These are phyloP conservation scores for Coregonus clupeaformis DNA, from an alignment of 2,113 vertebrate species.

Conservation along the genomic window DNA sequence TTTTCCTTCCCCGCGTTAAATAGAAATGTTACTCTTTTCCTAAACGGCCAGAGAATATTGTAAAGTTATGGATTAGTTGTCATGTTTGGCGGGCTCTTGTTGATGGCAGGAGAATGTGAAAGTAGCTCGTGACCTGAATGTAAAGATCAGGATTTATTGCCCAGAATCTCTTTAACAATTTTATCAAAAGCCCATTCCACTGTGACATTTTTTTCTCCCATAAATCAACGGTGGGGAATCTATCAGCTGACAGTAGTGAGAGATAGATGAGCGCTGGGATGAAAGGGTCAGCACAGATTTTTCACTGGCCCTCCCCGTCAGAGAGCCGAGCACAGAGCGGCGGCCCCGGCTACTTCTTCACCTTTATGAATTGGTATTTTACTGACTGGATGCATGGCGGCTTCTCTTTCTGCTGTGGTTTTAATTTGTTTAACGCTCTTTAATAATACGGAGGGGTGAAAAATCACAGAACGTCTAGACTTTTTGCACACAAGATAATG, in stretches of 20 bases:
- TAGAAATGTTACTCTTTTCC: constrained; percentile 80
- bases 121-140: constrained; percentile 91
- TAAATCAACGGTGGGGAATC: constrained; percentile 96
- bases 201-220: constrained; percentile 95
- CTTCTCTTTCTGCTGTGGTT: constrained; percentile 61
- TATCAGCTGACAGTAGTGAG: constrained; percentile 95
- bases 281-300: constrained; percentile 96
- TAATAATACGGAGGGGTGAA: constrained; percentile 12
- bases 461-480: constrained; percentile 62
- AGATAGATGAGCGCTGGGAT: constrained; percentile 96
- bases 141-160: constrained; percentile 99
- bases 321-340: constrained; percentile 43
- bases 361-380: constrained; percentile 87
- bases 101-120: constrained; percentile 96
- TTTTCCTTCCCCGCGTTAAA: constrained; percentile 57
- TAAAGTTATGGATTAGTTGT: constrained; percentile 94
- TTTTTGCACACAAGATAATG: constrained; percentile 76
- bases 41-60: constrained; percentile 81
- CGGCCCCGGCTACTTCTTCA: constrained; percentile 84
- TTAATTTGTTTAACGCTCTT: constrained; percentile 82
- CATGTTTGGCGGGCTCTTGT: constrained; percentile 87
- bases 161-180: constrained; percentile 99
- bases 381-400: constrained; percentile 71
- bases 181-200: constrained; percentile 99
- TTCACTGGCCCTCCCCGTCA: constrained; percentile 88